Evolutionary conservation across 2,113 vertebrate species (phyloP).

Genomic region (Aspidoscelis tigris): DNA sequence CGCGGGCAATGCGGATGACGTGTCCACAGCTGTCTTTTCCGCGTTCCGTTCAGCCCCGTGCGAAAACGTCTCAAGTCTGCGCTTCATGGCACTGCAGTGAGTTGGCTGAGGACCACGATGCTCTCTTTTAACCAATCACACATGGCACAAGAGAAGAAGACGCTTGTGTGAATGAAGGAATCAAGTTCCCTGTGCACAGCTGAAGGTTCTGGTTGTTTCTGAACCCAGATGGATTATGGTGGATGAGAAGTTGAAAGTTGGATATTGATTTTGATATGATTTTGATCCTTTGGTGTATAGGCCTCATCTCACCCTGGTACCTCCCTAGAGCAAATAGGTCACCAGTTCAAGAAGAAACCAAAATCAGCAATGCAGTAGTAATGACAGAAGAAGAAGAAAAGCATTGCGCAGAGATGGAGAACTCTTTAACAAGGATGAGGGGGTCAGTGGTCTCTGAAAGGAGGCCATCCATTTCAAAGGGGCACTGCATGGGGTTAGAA

Average conservation of each 20-base stretch:
- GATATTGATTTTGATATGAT: not conserved
- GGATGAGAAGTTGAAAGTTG: not conserved
- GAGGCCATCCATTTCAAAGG: no score
- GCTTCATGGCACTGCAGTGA: constrained; percentile 48
- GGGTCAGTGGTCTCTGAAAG: no score
- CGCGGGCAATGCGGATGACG: no score
- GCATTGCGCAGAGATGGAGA: no score
- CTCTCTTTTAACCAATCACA: constrained; percentile 40
- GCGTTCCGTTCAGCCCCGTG: no score
- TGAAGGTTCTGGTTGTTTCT: not conserved
- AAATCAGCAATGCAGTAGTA: no score
- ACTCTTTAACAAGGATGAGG: no score
- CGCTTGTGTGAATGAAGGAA: constrained; percentile 27
- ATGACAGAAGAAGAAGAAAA: no score
- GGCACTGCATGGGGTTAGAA: no score
- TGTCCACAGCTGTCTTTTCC: no score
- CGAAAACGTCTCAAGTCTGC: no score
- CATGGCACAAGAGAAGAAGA: constrained; percentile 49
- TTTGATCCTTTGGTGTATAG: not conserved
- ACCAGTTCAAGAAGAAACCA: not conserved
- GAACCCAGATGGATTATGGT: not conserved
- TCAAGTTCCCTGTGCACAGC: constrained; percentile 6
- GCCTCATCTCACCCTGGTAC: not conserved
- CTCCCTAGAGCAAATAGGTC: not conserved
- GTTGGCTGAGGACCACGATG: constrained; percentile 40